phyloP scores from a whole-genome alignment of 1,140 invertebrate genomes.

The Hylyphantes graminicola region DNA sequence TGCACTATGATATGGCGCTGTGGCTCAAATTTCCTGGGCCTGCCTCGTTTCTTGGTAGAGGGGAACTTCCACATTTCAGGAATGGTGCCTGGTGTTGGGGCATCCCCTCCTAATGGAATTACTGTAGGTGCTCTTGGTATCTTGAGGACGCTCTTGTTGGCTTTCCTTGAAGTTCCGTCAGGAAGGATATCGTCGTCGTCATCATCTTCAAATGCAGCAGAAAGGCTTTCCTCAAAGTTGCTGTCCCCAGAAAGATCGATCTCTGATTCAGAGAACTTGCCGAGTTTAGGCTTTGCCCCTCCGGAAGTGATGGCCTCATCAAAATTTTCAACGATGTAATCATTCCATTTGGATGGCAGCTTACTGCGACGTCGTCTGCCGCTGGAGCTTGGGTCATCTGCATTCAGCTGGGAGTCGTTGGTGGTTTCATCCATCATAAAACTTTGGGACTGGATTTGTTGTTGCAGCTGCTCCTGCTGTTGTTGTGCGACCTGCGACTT shows the following conservation, averaged over 20 bases:
- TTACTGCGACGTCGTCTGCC: conserved; percentile 39
- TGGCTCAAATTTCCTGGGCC: conserved; percentile 55
- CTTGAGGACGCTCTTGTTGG: conserved; percentile 4
- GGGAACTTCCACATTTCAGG: conserved; percentile 38
- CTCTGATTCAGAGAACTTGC: conserved; percentile 56
- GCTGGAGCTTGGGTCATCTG: conserved; percentile 15
- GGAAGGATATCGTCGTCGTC: conserved; percentile 40
- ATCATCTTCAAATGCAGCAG: conserved; percentile 54
- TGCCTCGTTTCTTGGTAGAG: conserved; percentile 38
- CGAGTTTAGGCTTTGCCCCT: conserved; percentile 39
- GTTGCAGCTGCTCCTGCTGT: no score
- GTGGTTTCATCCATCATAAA: conserved; percentile 48
- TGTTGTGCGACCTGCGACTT: conserved; percentile 23
- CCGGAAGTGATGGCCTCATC: conserved; percentile 56
- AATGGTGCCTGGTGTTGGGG: neutral
- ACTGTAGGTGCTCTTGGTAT: conserved; percentile 27
- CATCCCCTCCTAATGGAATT: conserved; percentile 40
- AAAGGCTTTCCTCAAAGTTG: conserved; percentile 43
- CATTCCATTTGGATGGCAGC: conserved; percentile 54
- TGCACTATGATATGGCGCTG: conserved; percentile 51
- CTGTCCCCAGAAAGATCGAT: conserved; percentile 42
- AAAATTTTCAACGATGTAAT: conserved; percentile 59
- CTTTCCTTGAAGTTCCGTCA: conserved; percentile 22
- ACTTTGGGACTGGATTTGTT: conserved; percentile 21
- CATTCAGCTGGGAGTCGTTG: conserved; percentile 32